Evolutionary conservation across 2,113 vertebrate genomes (phyloP).

Genomic region (Brachionichthys hirsutus): DNA sequence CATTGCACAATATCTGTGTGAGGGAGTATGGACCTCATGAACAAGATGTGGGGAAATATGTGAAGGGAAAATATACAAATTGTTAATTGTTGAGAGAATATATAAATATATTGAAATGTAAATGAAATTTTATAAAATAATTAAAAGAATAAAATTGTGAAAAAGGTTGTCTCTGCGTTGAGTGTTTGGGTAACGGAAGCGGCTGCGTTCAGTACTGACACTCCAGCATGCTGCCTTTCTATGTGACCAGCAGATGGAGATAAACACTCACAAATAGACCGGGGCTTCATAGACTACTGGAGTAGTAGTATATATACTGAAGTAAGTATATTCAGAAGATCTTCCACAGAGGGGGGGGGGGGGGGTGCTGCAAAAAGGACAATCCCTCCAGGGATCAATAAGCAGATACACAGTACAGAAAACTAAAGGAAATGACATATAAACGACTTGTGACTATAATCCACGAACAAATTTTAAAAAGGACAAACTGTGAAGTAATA

Average conservation of each 20-base stretch:
- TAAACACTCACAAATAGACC: constrained; percentile 1
- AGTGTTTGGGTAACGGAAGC: constrained; percentile 1
- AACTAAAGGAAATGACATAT: no score
- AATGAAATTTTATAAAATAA: constrained; percentile 81
- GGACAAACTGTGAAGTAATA: no score
- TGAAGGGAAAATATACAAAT: constrained; percentile 68
- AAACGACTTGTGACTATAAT: no score
- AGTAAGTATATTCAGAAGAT: no score
- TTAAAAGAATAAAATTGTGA: constrained; percentile 77
- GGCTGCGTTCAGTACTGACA: no score
- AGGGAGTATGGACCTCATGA: constrained; percentile 55
- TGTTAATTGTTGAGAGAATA: constrained; percentile 62
- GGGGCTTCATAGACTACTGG: not conserved
- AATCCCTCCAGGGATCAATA: no score
- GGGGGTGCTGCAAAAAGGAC: no score
- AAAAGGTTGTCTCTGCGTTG: constrained; percentile 13
- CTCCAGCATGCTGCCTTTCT: not conserved
- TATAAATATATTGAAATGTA: constrained; percentile 58
- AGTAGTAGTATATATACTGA: no score
- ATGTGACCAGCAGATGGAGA: constrained; percentile 49
- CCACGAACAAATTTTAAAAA: not conserved
- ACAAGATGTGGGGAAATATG: constrained; percentile 48
- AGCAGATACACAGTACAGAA: no score
- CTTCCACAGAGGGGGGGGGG: no score
- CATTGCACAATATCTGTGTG: constrained; percentile 69